phyloP scores from a whole-genome alignment of 92 coral and sea anemone genomes.

The Nematostella vectensis region DNA sequence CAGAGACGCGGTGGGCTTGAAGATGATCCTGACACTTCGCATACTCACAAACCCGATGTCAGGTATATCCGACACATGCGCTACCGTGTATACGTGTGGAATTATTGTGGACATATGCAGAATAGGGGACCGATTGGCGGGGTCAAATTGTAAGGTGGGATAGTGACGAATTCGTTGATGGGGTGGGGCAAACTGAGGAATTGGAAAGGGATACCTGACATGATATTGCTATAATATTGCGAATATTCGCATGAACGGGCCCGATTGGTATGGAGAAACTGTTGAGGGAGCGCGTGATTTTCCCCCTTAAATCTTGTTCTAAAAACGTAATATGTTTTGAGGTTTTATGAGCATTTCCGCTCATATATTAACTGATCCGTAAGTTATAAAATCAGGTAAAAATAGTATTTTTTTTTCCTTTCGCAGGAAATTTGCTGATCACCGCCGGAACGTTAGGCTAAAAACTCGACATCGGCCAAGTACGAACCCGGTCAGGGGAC shows the following conservation, averaged over 20 bases:
- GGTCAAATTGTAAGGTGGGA: background rate
- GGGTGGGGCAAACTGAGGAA: background rate
- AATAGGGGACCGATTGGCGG: background rate
- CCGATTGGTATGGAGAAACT: no score
- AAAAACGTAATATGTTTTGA: background rate
- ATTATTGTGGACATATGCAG: no score
- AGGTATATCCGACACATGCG: conserved; percentile 9
- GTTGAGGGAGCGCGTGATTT: no score
- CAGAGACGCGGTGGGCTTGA: background rate
- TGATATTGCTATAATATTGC: no score
- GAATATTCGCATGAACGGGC: no score
- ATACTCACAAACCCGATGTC: conserved; percentile 18
- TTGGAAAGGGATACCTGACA: no score
- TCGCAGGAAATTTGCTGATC: conserved; percentile 42
- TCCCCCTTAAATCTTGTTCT: no score
- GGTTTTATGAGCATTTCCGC: background rate
- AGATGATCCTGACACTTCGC: conserved; percentile 25
- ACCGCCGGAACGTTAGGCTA: conserved; percentile 40
- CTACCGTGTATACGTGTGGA: no score
- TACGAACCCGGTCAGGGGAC: conserved; percentile 44
- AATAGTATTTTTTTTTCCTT: no score
- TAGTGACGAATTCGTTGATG: background rate
- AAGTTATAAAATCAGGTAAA: no score
- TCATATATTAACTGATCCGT: background rate
- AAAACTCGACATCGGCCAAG: conserved; percentile 52